phyloP scores from a whole-genome alignment of 2,113 vertebrate species.

The Camelus bactrianus region DNA sequence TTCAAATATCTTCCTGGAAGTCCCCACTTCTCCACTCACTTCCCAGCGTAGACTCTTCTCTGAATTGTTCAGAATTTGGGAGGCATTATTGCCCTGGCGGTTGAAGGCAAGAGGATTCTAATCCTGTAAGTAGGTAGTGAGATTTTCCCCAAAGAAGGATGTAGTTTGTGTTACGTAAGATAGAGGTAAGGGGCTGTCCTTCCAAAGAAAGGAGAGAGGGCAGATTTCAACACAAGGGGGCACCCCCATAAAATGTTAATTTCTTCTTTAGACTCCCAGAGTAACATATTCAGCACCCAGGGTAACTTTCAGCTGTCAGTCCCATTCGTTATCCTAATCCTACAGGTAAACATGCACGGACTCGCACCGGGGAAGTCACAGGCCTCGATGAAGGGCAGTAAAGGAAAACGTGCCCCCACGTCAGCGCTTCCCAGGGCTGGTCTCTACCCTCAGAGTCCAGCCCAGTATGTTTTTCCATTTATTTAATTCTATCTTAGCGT shows the following conservation, averaged over 20 bases:
- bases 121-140: neutral
- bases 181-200: neutral
- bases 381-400: neutral
- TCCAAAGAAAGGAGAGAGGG: neutral
- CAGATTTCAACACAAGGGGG: neutral
- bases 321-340: no score
- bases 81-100: neutral
- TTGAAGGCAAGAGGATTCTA: neutral
- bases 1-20: neutral
- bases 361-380: neutral
- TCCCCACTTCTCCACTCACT: neutral
- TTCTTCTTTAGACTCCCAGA: neutral
- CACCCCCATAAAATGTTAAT: neutral
- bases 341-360: neutral
- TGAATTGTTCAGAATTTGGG: neutral
- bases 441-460: rapidly evolving
- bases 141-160: neutral
- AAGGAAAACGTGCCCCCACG: no score
- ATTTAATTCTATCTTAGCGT: neutral
- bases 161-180: neutral
- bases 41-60: neutral
- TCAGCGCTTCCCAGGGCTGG: rapidly evolving
- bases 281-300: neutral
- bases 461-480: neutral
- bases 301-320: neutral